A percentile compares a stretch with the other conserved stretches of the same genome.
These are phyloP conservation scores for Drosophila birchii DNA, from an alignment of 2,888 invertebrate genomes.

Conservation along the genomic window DNA sequence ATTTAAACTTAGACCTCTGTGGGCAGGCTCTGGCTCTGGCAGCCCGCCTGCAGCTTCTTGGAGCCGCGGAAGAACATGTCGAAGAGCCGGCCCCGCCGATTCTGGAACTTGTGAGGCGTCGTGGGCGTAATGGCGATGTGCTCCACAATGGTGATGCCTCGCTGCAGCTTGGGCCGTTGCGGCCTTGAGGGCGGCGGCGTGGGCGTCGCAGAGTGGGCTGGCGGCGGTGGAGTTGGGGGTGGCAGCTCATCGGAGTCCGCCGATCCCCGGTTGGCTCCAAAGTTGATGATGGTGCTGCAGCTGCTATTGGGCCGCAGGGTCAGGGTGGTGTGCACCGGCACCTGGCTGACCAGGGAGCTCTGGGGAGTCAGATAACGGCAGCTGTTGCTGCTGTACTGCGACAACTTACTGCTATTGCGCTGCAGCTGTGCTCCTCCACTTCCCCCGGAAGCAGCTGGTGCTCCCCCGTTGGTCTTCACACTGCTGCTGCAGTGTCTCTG, in stretches of 20 bases:
- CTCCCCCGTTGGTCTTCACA: slow-evolving; percentile 69
- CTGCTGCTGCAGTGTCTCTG: slow-evolving; percentile 82
- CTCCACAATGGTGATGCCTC: slow-evolving; percentile 82
- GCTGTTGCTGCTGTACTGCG: slow-evolving; percentile 84
- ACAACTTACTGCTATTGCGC: slow-evolving; percentile 83
- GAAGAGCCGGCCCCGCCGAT: slow-evolving; percentile 75
- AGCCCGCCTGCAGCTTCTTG: slow-evolving; percentile 82
- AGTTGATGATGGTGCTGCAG: slow-evolving; percentile 82
- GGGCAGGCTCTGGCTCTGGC: slow-evolving; percentile 75
- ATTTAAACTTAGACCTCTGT: slow-evolving; percentile 78
- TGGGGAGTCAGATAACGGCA: slow-evolving; percentile 83
- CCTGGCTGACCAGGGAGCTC: slow-evolving; percentile 70
- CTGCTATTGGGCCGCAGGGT: slow-evolving; percentile 78
- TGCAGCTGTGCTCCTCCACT: slow-evolving; percentile 72
- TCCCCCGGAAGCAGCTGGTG: slow-evolving; percentile 30
- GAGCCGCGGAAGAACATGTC: slow-evolving; percentile 84
- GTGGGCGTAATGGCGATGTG: slow-evolving; percentile 66
- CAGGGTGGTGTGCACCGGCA: slow-evolving; percentile 65
- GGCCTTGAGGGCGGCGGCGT: slow-evolving; percentile 34
- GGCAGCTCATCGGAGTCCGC: slow-evolving; percentile 63
- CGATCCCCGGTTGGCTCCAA: slow-evolving; percentile 54
- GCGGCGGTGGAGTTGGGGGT: slow-evolving; percentile 55
- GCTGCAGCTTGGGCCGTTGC: slow-evolving; percentile 72
- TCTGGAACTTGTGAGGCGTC: slow-evolving; percentile 68
- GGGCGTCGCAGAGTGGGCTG: slow-evolving; percentile 14